phyloP scores from a whole-genome alignment of 53 echinoderm and acorn worm genomes.

The Henricia sp. region DNA sequence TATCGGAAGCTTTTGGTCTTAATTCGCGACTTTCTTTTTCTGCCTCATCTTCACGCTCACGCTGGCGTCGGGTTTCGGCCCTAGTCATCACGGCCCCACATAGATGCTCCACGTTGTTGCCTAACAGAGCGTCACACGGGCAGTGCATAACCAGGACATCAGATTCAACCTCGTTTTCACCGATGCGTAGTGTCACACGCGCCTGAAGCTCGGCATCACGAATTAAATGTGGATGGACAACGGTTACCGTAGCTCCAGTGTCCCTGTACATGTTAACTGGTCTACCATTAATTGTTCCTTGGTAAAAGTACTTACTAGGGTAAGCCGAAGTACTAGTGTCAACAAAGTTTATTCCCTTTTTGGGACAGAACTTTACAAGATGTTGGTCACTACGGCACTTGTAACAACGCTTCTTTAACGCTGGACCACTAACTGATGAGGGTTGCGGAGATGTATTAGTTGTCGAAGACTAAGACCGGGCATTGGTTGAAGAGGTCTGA shows the following conservation, averaged over 20 bases:
- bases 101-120: too few relatives aligned
- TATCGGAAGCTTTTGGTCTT: too few relatives aligned
- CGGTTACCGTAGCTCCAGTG: background rate
- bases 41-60: too few relatives aligned
- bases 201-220: background rate
- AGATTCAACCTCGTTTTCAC: too few relatives aligned
- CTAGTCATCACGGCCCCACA: too few relatives aligned
- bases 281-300: slow-evolving; percentile 2
- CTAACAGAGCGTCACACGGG: too few relatives aligned
- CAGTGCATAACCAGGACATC: too few relatives aligned
- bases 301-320: background rate
- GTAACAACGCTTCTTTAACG: slow-evolving; percentile 6
- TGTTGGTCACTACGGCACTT: slow-evolving; percentile 9
- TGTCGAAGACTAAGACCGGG: background rate
- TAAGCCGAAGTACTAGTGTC: background rate
- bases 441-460: background rate
- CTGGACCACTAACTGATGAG: background rate
- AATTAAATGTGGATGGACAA: background rate
- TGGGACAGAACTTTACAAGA: background rate
- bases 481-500: background rate
- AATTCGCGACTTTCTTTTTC: too few relatives aligned
- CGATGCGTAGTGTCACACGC: too few relatives aligned
- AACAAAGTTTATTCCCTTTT: background rate
- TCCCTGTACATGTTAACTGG: background rate
- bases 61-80: too few relatives aligned